Conservation (phyloP, 2,888 invertebrate species). For the Dolomedes plantarius region DNA sequence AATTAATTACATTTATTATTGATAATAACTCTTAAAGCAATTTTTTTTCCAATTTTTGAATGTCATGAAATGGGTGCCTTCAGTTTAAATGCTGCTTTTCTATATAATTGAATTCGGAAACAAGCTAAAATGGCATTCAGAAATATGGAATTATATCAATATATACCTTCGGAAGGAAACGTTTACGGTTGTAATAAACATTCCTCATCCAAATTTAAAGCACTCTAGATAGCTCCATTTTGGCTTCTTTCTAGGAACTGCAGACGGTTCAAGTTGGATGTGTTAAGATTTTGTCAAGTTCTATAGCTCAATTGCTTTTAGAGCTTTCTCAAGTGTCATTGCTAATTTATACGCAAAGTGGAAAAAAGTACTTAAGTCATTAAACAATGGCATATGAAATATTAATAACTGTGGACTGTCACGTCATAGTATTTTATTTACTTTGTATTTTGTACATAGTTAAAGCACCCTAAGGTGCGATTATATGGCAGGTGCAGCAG, state of each 20-base stretch:
- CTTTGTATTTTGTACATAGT: constrained; percentile 6
- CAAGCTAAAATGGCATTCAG: no score
- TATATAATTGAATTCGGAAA: no score
- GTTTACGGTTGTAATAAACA: no score
- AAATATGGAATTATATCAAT: no score
- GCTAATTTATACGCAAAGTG: not conserved
- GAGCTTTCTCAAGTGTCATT: not conserved
- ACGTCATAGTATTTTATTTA: not conserved
- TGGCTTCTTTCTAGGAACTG: not conserved
- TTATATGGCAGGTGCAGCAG: not conserved
- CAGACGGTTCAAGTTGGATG: no score
- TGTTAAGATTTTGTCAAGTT: not conserved
- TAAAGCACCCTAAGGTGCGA: not conserved
- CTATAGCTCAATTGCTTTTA: not conserved
- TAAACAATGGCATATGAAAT: not conserved
- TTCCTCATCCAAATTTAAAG: no score
- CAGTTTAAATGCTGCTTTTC: no score
- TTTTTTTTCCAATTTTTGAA: no score
- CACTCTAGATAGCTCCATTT: not conserved
- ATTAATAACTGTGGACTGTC: not conserved
- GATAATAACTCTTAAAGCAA: no score
- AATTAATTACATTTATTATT: no score
- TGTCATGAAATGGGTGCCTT: no score
- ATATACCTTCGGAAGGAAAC: no score
- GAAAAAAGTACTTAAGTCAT: not conserved